Evolutionary conservation across 1,140 invertebrate genomes (phyloP), one percentile per base, ranked within the genome.

Genomic region (Heliconius hewitsoni): DNA sequence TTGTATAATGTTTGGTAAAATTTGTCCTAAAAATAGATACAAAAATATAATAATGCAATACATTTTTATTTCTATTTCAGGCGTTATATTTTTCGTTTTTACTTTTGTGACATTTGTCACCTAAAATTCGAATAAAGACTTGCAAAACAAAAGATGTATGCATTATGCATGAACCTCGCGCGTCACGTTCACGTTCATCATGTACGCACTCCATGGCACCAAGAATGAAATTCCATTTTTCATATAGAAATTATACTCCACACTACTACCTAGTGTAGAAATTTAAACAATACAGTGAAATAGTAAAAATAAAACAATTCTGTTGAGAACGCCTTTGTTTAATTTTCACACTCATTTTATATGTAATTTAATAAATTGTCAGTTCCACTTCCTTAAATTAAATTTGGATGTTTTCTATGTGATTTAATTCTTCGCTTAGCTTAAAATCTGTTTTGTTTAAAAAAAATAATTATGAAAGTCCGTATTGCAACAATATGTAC

Each of bases 121-220:
- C 70, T 50, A 50, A 77, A 77, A 72, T 80, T 80, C 50, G 79
- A 80, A 80, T 80, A 80, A 80, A 80, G 79, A 60, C 79, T 73
- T 77, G 79, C 79, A 73, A 77, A 80, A 80, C 79, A 80, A 80
- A 80, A 80, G 74, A 73, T 76, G 34, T 74, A 77, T 80, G 75
- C 74, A 80, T 80, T 77, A 80, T 77, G 71, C 74, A 80, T 80
- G 74, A 80, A 46, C 71, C 60, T 80, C 74, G 74, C 79, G 60
- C 79, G 75, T 76, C 79, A 77, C 79, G 79, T 77, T 8, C 79
- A 76, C 74, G 71, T 77, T 77, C 46, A 50, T 77, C 73, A 79
- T 76, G 66, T 71, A 46, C 23, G 78, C 60, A 76, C 74, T 52
- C 74, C 55, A 76, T 76, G 71, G 57, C 46, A 39, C 46, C 78